Evolutionary conservation across 2,797 vertebrate genomes (phyloP), one percentile per base, ranked within the genome.

Genomic region (Nothura maculosa): DNA sequence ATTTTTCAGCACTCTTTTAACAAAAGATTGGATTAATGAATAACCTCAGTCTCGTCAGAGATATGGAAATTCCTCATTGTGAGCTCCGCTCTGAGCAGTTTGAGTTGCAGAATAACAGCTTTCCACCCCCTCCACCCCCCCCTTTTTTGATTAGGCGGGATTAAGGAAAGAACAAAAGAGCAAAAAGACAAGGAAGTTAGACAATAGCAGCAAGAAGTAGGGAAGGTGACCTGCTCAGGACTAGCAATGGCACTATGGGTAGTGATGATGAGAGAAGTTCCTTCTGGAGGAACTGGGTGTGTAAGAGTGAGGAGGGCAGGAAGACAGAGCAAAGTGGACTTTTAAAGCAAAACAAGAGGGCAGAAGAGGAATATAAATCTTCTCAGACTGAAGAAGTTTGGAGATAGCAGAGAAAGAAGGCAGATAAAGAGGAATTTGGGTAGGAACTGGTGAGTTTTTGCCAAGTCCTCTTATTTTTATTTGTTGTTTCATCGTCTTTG

Each of bases 21-120:
- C 25, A 52, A 21, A 12, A 70, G 12, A 5, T 72, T 81, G 38
- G 34, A 43, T 86, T 90, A 94, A 78, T 54, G 12, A 85, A 32
- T 62, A 81, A 64, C n/a, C 34, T 68, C 1, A 21, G 30, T 66
- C 28, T 68, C 28, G 19, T 9, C 32, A 73, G 45, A 87, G 28
- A 34, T 7, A 34, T 0, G 12, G n/a, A 72, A 78, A 45, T 55
- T 9, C 0, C 4, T 3, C 3, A 13, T 30, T 63, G 10, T 12
- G n/a, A 80, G 18, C 5, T 60, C 16, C 72, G 45, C 11, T 88
- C 5, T 87, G 40, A 52, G 24, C 32, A 30, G 6, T 48, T 70
- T 60, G 32, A 36, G 12, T 7, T 69, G 28, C 58, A 14, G 7
- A 76, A 32, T 22, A 50, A 45, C 20, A 68, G 25, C 1, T 27